phyloP scores from a whole-genome alignment of 2,797 vertebrate species.

The Sebastes nivosus region DNA sequence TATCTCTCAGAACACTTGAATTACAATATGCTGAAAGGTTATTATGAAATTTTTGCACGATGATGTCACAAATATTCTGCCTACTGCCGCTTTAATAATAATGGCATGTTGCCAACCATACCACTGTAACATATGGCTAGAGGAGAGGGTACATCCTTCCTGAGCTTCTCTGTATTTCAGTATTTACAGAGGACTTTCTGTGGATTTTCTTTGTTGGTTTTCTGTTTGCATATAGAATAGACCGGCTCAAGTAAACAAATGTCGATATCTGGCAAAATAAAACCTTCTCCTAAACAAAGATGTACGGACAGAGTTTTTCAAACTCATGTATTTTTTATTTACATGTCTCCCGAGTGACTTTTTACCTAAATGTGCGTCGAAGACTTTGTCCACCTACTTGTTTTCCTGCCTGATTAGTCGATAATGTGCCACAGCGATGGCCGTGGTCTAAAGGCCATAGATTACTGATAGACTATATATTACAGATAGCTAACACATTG shows the following conservation, averaged over 20 bases:
- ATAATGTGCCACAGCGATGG: constrained; percentile 35
- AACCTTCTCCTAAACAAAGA: background rate
- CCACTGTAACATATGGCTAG: background rate
- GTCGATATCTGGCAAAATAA: background rate
- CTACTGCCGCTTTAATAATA: background rate
- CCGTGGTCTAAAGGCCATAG: constrained; percentile 64
- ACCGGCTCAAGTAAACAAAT: background rate
- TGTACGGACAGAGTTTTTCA: background rate
- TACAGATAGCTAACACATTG: constrained; percentile 20
- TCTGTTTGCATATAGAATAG: background rate
- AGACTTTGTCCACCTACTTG: constrained; percentile 65
- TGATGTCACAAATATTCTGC: too few relatives aligned
- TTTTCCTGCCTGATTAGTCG: constrained; percentile 52
- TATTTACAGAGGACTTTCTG: background rate
- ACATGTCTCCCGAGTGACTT: constrained; percentile 35
- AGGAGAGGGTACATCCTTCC: background rate
- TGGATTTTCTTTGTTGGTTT: background rate
- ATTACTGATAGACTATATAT: constrained; percentile 31
- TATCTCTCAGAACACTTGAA: too few relatives aligned
- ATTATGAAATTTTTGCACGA: too few relatives aligned
- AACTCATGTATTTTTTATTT: constrained; percentile 31
- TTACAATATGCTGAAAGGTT: too few relatives aligned
- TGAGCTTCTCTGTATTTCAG: background rate
- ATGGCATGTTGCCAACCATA: background rate
- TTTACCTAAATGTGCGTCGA: constrained; percentile 56